These are phyloP conservation scores for Rhinopithecus roxellana DNA, from an alignment of 2,113 vertebrate species.

Conservation along the genomic window DNA sequence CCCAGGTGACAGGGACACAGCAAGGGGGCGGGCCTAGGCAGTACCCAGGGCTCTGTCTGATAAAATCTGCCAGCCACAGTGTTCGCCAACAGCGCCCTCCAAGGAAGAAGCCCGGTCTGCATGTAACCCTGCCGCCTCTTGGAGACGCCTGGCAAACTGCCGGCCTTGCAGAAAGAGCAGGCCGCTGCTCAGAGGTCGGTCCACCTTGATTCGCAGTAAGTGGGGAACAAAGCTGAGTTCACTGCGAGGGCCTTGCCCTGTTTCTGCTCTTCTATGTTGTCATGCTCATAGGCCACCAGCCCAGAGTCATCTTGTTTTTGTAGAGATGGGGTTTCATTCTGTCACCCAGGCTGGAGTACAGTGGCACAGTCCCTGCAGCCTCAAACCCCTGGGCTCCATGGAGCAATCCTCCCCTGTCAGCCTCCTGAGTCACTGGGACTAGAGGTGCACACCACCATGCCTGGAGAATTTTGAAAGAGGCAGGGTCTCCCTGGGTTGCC, in stretches of 20 bases:
- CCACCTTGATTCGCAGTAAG: not conserved
- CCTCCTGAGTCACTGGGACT: not conserved
- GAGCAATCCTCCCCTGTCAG: not conserved
- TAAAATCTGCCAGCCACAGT: no score
- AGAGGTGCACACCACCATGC: no score
- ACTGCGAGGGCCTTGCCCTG: not conserved
- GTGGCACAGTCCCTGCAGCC: not conserved
- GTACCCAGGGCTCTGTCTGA: rapidly evolving
- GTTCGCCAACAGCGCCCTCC: rapidly evolving
- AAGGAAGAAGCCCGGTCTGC: not conserved
- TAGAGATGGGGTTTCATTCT: not conserved
- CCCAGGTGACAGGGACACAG: not conserved
- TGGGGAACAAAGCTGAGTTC: not conserved
- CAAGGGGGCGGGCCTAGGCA: rapidly evolving
- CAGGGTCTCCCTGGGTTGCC: no score
- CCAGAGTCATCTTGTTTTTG: not conserved
- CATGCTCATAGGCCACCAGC: not conserved
- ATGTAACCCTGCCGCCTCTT: not conserved
- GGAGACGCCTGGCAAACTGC: not conserved
- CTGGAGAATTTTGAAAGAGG: no score
- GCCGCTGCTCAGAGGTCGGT: not conserved
- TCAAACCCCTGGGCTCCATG: not conserved
- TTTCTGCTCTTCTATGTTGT: rapidly evolving
- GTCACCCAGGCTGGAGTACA: not conserved
- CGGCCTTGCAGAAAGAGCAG: not conserved